Evolutionary conservation across 2,797 vertebrate genomes (phyloP).

Genomic region (Setipinna tenuifilis): DNA sequence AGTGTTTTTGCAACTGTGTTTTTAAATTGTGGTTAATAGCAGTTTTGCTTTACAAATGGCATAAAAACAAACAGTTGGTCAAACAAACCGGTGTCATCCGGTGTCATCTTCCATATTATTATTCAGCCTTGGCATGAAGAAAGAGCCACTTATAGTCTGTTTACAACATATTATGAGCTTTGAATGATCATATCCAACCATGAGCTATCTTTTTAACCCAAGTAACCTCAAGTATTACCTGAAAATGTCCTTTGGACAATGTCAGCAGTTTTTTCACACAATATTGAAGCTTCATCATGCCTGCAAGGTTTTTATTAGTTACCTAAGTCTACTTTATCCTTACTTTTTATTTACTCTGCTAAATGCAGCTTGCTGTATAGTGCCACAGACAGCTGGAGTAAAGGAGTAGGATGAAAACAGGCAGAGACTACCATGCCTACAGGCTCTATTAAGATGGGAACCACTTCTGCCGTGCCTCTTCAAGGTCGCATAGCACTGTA

Average conservation of each 20-base stretch:
- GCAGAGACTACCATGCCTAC: background rate
- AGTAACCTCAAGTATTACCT: background rate
- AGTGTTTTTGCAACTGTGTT: background rate
- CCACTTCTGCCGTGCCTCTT: background rate
- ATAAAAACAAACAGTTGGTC: background rate
- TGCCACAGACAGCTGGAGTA: background rate
- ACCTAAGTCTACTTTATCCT: background rate
- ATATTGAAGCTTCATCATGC: background rate
- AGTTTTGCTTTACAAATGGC: background rate
- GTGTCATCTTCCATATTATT: background rate
- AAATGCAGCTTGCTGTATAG: background rate
- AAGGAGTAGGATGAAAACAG: background rate
- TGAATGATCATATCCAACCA: background rate
- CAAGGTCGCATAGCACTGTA: background rate
- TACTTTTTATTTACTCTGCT: background rate
- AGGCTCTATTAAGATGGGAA: background rate
- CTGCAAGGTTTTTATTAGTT: background rate
- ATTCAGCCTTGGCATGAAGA: background rate
- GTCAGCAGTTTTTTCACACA: background rate
- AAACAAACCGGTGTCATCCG: background rate
- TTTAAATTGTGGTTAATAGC: background rate
- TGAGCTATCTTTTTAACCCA: background rate
- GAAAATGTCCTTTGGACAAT: background rate
- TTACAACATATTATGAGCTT: background rate
- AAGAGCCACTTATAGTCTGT: background rate